These are phyloP conservation scores for Aulostomus chinensis DNA, from an alignment of 2,797 vertebrate genomes.

Conservation along the genomic window DNA sequence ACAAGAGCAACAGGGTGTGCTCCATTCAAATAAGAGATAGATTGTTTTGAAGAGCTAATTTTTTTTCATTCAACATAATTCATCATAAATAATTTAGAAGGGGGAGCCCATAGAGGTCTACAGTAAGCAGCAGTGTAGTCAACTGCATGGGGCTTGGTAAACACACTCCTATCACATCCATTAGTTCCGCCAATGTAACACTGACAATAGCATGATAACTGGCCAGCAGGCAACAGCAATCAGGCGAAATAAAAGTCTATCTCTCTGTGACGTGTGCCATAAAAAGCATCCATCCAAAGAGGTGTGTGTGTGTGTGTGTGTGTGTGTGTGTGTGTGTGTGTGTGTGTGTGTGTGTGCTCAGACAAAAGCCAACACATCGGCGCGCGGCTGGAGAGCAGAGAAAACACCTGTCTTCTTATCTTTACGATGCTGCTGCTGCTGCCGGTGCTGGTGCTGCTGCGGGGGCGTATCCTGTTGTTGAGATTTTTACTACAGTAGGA, in stretches of 20 bases:
- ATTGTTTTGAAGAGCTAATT: not conserved
- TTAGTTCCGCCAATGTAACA: slow-evolving; percentile 70
- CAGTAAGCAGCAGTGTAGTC: slow-evolving; percentile 19
- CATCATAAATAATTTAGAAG: slow-evolving; percentile 8
- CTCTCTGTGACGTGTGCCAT: slow-evolving; percentile 69
- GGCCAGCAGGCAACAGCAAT: slow-evolving; percentile 68
- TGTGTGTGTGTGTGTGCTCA: slow-evolving; percentile 44
- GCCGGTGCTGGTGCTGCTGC: slow-evolving; percentile 36
- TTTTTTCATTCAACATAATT: slow-evolving; percentile 4
- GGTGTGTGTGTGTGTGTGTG: slow-evolving; percentile 36
- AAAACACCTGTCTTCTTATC: slow-evolving; percentile 69
- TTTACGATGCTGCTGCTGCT: slow-evolving; percentile 56
- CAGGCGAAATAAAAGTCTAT: slow-evolving; percentile 68
- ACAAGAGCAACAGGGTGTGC: not conserved
- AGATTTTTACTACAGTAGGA: slow-evolving; percentile 45
- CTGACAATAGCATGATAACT: slow-evolving; percentile 69
- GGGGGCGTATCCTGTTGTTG: slow-evolving; percentile 10
- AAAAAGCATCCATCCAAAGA: slow-evolving; percentile 70
- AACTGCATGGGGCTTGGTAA: slow-evolving; percentile 32
- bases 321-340: slow-evolving; percentile 37
- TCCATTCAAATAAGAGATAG: slow-evolving; percentile 3
- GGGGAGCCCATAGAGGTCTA: not conserved
- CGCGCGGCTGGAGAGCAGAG: slow-evolving; percentile 51
- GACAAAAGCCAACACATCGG: slow-evolving; percentile 53
- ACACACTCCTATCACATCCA: slow-evolving; percentile 50